These are phyloP conservation scores for Coregonus suidteri DNA, from an alignment of 2,797 vertebrate genomes.

Conservation along the genomic window DNA sequence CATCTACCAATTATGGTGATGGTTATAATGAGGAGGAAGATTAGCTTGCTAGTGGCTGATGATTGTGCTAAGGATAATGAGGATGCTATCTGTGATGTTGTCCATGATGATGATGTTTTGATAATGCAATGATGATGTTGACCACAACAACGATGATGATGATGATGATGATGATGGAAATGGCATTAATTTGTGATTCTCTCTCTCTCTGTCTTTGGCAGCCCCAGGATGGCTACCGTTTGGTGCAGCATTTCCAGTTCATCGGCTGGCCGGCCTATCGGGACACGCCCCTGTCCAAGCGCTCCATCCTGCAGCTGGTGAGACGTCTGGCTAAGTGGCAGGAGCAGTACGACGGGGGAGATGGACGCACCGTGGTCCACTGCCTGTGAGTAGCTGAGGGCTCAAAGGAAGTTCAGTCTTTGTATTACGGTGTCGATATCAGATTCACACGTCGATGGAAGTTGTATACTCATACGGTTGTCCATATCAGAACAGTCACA, in stretches of 20 bases:
- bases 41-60: not conserved
- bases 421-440: not conserved
- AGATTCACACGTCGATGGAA: not conserved
- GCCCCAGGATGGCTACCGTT: slow-evolving; percentile 95
- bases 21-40: not conserved
- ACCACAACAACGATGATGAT: not conserved
- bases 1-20: not conserved
- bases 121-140: not conserved
- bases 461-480: not conserved
- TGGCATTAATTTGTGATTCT: not conserved
- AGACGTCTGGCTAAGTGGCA: slow-evolving; percentile 94
- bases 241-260: slow-evolving; percentile 98
- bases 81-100: not conserved
- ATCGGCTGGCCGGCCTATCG: slow-evolving; percentile 97
- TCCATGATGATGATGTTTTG: not conserved
- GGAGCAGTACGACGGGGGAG: slow-evolving; percentile 93
- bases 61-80: not conserved
- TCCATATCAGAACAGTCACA: not conserved
- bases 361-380: slow-evolving; percentile 93
- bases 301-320: slow-evolving; percentile 93
- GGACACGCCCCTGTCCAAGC: slow-evolving; percentile 93
- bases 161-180: not conserved
- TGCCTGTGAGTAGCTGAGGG: slow-evolving; percentile 83
- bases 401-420: not conserved
- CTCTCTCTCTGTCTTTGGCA: slow-evolving; percentile 49